Base-by-base conservation (phyloP, 2,888 invertebrate genomes). In the Lasius fuliginosus region DNA sequence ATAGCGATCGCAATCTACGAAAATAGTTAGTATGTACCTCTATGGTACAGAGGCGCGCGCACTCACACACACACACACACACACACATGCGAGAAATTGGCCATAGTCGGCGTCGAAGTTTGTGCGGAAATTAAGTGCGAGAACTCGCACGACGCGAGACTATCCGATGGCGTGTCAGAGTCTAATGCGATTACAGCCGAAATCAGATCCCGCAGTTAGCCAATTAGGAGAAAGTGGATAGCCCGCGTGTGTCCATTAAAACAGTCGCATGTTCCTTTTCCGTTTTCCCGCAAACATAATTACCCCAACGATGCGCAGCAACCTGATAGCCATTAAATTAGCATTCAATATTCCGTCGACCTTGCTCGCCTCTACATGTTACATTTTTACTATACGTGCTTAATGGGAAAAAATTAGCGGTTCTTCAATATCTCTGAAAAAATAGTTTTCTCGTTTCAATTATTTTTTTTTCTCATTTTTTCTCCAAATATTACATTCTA, bases 161-260 rank as follows among this genome's bases (percentile, higher is more conserved):
- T 85, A 88, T 90, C 85, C 87, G 89, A 89, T 93, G 91, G 92
- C 92, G 91, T 93, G 93, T 90, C 90, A 90, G 90, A 86, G 85
- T 90, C 89, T 92, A 93, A 93, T 93, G 90, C 91, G 92, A 93
- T 93, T 93, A 92, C 88, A 84, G 85, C 86, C 91, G 93, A 93
- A 93, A 93, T 92, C 92, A 91, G 93, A 93, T 92, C 93, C 93
- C 86, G 91, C 89, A 90, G 92, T 93, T 93, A 92, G 90, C 91
- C 93, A 93, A 93, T 93, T 93, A 93, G 88, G 89, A 88, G 88
- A 88, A 90, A 91, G 90, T 88, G 90, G 87, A 89, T 74, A 82
- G 76, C 69, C 74, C 36, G 56, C 18, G 86, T 64, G 69, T 76
- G 83, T 87, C 60, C 86, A 68, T 82, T 79, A 76, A 76, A 85